Evolutionary conservation across 2,797 vertebrate species (phyloP), one percentile per base, ranked within the genome.

Genomic region (Carduelis carduelis): DNA sequence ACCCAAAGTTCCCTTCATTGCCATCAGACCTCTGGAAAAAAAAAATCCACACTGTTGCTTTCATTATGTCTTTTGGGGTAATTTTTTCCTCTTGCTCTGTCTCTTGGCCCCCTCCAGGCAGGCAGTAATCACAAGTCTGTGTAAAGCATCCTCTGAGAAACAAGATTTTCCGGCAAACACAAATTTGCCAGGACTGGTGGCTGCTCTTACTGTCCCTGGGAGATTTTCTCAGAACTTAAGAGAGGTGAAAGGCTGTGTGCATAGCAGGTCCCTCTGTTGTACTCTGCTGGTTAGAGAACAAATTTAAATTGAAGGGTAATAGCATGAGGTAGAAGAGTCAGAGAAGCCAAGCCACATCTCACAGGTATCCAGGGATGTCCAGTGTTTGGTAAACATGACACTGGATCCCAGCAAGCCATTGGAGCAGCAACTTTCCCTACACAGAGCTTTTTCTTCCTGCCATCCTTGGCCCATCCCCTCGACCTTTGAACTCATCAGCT

Each of bases 391-490:
- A n/a, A 83, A 52, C 14, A n/a, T 24, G 53, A 43, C 4, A 3
- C 19, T 34, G n/a, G 8, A 44, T 55, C 41, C 34, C 3, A 3
- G 32, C 32, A 60, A 59, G 61, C 28, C 1, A 11, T 24, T 0
- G 0, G 32, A 64, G 53, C 34, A 64, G 28, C 0, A 0, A 24
- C 3, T 13, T 4, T 59, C 8, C 20, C 21, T 26, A 13, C 30
- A 35, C 4, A 69, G 50, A 80, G 3, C 20, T 37, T 59, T 43
- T 46, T 74, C 34, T 56, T 78, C 34, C 20, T 2, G 1, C 14
- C 3, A 0, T 50, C 23, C 28, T 70, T 34, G 6, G 16, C 26
- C 11, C 23, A 47, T 56, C 22, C 24, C 9, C 12, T 69, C 52
- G 20, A 26, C 5, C 30, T 53, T 13, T 35, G 34, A 59, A 26